These are phyloP conservation scores for Trachurus trachurus DNA, from an alignment of 2,797 vertebrate species.

Conservation along the genomic window DNA sequence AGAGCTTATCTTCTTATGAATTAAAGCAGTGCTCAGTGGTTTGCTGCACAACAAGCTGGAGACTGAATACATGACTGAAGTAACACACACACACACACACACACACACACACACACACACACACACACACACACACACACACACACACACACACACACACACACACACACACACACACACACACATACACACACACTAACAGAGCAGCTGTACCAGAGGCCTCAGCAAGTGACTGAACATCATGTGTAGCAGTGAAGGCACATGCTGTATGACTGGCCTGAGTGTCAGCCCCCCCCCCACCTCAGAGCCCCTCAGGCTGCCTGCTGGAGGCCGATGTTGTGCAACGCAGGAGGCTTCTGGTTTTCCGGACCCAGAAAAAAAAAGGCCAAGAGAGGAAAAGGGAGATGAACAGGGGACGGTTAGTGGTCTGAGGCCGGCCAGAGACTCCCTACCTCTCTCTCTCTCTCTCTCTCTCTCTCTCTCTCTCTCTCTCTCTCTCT, in stretches of 20 bases:
- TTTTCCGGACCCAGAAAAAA: slow-evolving; percentile 84
- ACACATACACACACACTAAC: no score
- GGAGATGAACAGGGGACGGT: slow-evolving; percentile 74
- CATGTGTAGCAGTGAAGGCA: slow-evolving; percentile 11
- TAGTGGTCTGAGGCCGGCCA: slow-evolving; percentile 68
- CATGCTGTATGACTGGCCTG: not conserved
- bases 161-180: no score
- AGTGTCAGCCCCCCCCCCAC: slow-evolving; percentile 15
- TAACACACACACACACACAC: no score
- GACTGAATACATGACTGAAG: no score
- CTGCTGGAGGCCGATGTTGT: slow-evolving; percentile 77
- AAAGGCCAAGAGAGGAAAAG: slow-evolving; percentile 81
- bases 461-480: no score
- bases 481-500: no score
- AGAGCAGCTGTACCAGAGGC: not conserved
- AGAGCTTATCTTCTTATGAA: no score
- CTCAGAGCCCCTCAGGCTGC: slow-evolving; percentile 17
- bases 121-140: no score
- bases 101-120: no score
- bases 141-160: no score
- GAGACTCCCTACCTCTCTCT: slow-evolving; percentile 34
- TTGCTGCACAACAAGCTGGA: no score
- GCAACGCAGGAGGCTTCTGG: slow-evolving; percentile 84
- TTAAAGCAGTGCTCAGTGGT: no score
- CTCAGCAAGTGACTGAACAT: slow-evolving; percentile 15